Evolutionary conservation across 2,888 invertebrate genomes (phyloP).

Genomic region (Labia minor): DNA sequence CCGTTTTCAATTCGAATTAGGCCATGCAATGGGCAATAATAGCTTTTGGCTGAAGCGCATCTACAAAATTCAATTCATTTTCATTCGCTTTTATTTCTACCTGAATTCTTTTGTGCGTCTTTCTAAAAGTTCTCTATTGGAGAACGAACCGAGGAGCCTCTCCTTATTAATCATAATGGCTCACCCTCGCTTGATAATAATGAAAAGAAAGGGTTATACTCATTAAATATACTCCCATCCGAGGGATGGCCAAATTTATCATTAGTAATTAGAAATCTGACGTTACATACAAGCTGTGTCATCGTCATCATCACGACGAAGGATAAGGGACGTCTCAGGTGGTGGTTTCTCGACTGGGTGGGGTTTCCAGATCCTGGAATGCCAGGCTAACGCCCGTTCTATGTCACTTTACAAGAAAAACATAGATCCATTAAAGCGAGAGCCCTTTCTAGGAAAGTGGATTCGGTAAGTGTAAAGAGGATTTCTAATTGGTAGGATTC

Average conservation of each 20-base stretch:
- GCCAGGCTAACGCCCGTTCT: neutral
- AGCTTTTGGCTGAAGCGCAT: neutral
- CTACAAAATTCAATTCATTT: neutral
- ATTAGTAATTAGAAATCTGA: neutral
- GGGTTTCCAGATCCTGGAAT: neutral
- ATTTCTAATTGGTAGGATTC: neutral
- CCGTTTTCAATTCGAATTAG: slow-evolving; percentile 8
- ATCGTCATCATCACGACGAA: neutral
- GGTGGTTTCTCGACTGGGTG: neutral
- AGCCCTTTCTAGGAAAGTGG: slow-evolving; percentile 1
- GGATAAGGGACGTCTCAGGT: neutral
- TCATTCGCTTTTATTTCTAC: neutral
- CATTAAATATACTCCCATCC: neutral
- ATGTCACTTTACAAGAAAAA: neutral
- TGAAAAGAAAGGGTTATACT: neutral
- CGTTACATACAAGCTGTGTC: slow-evolving; percentile 4
- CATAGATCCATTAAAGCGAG: neutral
- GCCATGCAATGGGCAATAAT: slow-evolving; percentile 7
- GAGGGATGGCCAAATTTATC: neutral
- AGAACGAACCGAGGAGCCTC: neutral
- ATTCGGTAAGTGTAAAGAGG: neutral
- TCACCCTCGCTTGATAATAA: neutral
- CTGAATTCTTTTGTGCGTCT: neutral
- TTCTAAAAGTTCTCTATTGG: neutral
- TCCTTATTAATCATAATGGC: neutral